A percentile compares a stretch with the other conserved stretches of the same genome.
Conservation (phyloP, 2,113 vertebrate genomes). For the Heliornis fulica region DNA sequence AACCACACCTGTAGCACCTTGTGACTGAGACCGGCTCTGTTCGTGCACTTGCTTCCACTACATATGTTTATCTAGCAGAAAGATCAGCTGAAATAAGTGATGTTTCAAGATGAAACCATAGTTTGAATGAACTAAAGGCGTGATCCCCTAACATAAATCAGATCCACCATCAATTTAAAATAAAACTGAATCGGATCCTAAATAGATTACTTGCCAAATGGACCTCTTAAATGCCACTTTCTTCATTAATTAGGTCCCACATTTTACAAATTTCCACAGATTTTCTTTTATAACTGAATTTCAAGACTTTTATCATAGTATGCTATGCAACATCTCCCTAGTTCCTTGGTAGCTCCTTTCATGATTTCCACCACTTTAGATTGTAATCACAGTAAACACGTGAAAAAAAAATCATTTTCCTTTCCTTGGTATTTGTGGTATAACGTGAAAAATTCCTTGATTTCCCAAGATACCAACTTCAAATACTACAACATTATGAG, state of each 20-base stretch:
- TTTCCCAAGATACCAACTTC: not conserved
- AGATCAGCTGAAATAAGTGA: not conserved
- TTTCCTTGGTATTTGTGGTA: fast-evolving
- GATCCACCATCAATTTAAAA: not conserved
- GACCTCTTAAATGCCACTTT: not conserved
- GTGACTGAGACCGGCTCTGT: not conserved
- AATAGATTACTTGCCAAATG: not conserved
- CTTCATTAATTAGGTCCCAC: not conserved
- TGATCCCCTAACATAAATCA: not conserved
- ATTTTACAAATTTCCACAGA: not conserved
- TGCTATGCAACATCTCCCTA: not conserved
- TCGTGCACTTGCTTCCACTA: not conserved
- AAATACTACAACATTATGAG: not conserved
- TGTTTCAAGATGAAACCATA: not conserved
- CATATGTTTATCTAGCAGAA: not conserved
- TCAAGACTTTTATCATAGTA: not conserved
- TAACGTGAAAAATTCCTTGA: not conserved
- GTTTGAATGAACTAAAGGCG: not conserved
- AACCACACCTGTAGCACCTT: not conserved
- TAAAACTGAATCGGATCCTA: not conserved
- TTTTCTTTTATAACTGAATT: not conserved
- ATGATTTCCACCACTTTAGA: not conserved
- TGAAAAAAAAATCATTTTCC: not conserved
- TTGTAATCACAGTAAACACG: not conserved
- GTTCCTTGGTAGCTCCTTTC: not conserved